phyloP scores from a whole-genome alignment of 1,140 invertebrate genomes.

The Stegodyphus mimosarum region DNA sequence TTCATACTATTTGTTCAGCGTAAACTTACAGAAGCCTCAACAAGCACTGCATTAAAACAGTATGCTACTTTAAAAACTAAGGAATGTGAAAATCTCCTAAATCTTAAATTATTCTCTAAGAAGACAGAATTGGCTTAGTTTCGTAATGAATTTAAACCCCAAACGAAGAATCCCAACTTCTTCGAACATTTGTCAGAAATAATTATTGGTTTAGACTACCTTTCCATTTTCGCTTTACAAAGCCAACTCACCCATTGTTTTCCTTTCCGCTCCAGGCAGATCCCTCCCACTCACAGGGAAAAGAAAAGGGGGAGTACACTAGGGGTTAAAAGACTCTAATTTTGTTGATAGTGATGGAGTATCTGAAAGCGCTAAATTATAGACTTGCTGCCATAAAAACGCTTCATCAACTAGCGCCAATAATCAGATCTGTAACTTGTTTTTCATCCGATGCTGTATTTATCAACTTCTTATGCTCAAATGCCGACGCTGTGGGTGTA shows the following conservation, averaged over 20 bases:
- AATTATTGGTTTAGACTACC: not conserved
- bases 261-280: not conserved
- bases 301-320: not conserved
- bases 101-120: too few species aligned
- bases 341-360: conserved; percentile 51
- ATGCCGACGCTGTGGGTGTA: not conserved
- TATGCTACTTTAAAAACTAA: too few species aligned
- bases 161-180: too few species aligned
- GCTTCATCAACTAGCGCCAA: conserved; percentile 40
- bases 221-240: not conserved
- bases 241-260: not conserved
- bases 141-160: too few species aligned
- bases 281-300: conserved; percentile 30
- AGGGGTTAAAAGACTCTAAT: conserved; percentile 41
- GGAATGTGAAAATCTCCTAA: too few species aligned
- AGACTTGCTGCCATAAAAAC: conserved; percentile 14
- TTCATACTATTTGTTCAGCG: too few species aligned
- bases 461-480: conserved; percentile 4
- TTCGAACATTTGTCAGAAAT: conserved; percentile 1
- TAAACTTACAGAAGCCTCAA: too few species aligned
- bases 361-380: conserved; percentile 47
- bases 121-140: too few species aligned
- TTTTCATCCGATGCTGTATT: conserved; percentile 20
- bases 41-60: too few species aligned
- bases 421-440: conserved; percentile 29